A percentile compares a stretch with the other conserved stretches of the same genome.
phyloP scores from a whole-genome alignment of 2,888 invertebrate genomes.

The Aphelenchoides bicaudatus region DNA sequence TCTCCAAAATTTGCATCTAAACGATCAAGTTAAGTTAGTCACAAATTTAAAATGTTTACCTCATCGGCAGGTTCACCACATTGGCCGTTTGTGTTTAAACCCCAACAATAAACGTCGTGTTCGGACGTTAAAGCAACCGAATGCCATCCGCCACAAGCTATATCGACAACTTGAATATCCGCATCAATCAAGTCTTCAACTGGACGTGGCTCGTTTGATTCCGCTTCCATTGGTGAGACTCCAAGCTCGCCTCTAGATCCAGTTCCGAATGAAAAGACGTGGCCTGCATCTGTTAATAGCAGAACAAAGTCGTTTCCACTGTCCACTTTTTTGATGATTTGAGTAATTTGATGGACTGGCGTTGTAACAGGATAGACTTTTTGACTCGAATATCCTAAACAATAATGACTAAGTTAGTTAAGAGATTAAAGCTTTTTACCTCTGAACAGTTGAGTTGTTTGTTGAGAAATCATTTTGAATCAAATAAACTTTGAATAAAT shows the following conservation, averaged over 20 bases:
- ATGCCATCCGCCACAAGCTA: constrained; percentile 69
- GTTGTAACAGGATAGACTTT: too few relatives aligned
- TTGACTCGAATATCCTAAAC: too few relatives aligned
- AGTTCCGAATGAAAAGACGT: constrained; percentile 69
- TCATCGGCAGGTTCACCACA: constrained; percentile 50
- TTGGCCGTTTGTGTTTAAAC: constrained; percentile 68
- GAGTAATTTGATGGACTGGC: constrained; percentile 1
- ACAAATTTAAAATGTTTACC: background rate
- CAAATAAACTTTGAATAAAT: background rate
- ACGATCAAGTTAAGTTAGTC: background rate
- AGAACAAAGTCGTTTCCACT: constrained; percentile 15
- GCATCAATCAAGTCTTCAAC: constrained; percentile 2
- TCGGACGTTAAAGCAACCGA: constrained; percentile 66
- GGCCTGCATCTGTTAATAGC: constrained; percentile 66
- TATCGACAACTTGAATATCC: constrained; percentile 61
- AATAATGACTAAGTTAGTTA: background rate
- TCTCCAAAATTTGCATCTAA: constrained; percentile 6
- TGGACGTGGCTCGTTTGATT: background rate
- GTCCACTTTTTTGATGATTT: constrained; percentile 6
- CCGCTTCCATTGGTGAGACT: background rate
- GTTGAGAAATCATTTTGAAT: constrained; percentile 2
- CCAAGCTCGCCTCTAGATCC: constrained; percentile 67
- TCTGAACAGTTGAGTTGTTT: background rate
- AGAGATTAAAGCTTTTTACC: background rate
- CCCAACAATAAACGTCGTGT: constrained; percentile 69